Evolutionary conservation across 2,113 vertebrate species (phyloP), one percentile per base, ranked within the genome.

Genomic region (Genyomyrus donnyi): DNA sequence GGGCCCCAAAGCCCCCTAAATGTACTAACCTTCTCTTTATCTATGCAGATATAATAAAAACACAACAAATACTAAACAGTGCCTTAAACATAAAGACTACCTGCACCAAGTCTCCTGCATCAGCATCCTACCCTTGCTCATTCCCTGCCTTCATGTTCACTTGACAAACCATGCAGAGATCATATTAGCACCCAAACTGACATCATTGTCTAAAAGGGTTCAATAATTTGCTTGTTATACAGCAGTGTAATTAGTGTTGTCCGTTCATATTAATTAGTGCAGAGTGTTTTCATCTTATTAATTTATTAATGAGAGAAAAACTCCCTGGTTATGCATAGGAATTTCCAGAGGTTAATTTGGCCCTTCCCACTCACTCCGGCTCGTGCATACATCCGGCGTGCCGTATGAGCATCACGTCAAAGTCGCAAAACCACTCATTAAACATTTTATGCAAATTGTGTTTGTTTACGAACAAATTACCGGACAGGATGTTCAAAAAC

Each of bases 391-490:
- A 94, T 92, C 95, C 92, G 95, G 95, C 94, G 95, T 96, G 96
- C 94, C 96, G 95, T 94, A 90, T 89, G 94, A 96, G 96, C 93
- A 96, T 95, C 95, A 95, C 94, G 95, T 93, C 95, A 89, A 93
- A 94, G 93, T 93, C 93, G 93, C 91, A 94, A 96, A 97, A 97
- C 96, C 96, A 96, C 96, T 98, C 97, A 98, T 98, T 97, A 98
- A 98, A 97, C 97, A 97, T 98, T 98, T 97, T 97, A 97, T 98
- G 97, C 97, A 98, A 98, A 99, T 98, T 96, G 96, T 98, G 97
- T 99, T 99, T 98, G 97, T 98, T 98, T 98, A 99, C 97, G 98
- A 97, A 98, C 97, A 98, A 98, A 98, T 98, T 97, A 99, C 98
- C 97, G 96, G 97, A 96, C 97, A 96, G 96, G 96, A 96, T 97